Base-by-base conservation (phyloP, 2,888 invertebrate genomes). In the Lymantria monacha region DNA sequence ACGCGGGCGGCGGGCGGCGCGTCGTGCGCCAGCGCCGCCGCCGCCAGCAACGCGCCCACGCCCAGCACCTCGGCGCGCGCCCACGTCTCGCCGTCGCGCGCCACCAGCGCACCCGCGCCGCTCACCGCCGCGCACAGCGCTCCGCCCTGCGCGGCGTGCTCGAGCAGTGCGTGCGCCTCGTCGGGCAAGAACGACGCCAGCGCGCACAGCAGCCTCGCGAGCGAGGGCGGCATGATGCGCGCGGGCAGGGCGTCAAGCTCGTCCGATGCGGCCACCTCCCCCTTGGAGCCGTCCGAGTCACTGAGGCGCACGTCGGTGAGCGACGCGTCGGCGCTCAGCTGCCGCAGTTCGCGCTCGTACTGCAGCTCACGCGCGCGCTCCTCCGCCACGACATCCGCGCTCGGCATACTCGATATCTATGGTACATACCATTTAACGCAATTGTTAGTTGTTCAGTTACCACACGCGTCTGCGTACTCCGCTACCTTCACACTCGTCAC, bases 301-400 rank as follows among this genome's bases (percentile, higher is more conserved):
- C 22, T 22, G n/a, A n/a, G n/a, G n/a, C n/a, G n/a, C n/a, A n/a
- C n/a, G n/a, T n/a, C n/a, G n/a, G n/a, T n/a, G n/a, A n/a, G n/a
- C 22, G 22, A 2, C 22, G 5, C 5, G 22, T 5, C 5, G 22
- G 22, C 22, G 22, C 2, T 22, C 55, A 74, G 61, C 31, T 40
- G 53, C 40, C 44, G 55, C 53, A 78, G 61, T 55, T 66, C 67
- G 0, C 51, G 61, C 61, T 73, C 72, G 51, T 69, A 67, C 15
- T 55, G 59, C 13, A 46, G 57, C 50, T 70, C 77, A 47, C 75
- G 74, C 51, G 70, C 75, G 44, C 79, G 74, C 60, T 69, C 59
- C 52, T 54, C 42, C 11, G 76, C 78, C 45, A 81, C 36, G 57
- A 53, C 67, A n/a, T 66, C 72, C 1, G 80, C 79, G 11, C 69